Evolutionary conservation across 2,888 invertebrate genomes (phyloP), one percentile per base, ranked within the genome.

Genomic region (Cyaniris semiargus): DNA sequence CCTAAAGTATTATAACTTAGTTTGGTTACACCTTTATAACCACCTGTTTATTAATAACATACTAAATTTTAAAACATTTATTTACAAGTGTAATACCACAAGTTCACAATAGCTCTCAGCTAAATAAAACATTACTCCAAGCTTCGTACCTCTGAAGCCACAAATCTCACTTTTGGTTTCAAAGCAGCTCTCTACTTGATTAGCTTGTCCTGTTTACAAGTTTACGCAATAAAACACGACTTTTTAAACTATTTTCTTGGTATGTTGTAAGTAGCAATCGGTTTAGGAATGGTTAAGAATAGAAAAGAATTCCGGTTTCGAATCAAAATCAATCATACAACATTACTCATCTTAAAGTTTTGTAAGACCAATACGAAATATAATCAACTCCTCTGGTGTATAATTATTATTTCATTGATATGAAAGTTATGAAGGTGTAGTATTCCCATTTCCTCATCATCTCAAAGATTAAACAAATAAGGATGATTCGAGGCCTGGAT

Each of bases 81-180:
- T n/a, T n/a, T n/a, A 27, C 27, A 66, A 66, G 66, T 66, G 66
- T 66, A 48, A 44, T 48, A 74, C 23, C 7, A 3, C 27, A 10
- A 81, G 81, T 82, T 81, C 81, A 84, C 85, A 85, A 86, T 83
- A 84, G 84, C 86, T 85, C 85, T 86, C 82, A 80, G 83, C 83
- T 88, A 87, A 88, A 88, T 89, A 88, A 86, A 84, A 85, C 85
- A 86, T 84, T 84, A 83, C 84, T 82, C 82, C 80, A 18, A 53
- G 53, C 82, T 44, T 81, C 80, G 81, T 81, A 81, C 82, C 83
- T 82, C 83, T 83, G 82, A 85, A 81, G 78, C 86, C 82, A 85
- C 86, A 85, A 88, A 85, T 83, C 83, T 85, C 84, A 86, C 86
- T 89, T 88, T 89, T 88, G 88, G 89, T 88, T 90, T 88, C 87